Evolutionary conservation across 2,797 vertebrate genomes (phyloP).

Genomic region (Thunnus albacares): DNA sequence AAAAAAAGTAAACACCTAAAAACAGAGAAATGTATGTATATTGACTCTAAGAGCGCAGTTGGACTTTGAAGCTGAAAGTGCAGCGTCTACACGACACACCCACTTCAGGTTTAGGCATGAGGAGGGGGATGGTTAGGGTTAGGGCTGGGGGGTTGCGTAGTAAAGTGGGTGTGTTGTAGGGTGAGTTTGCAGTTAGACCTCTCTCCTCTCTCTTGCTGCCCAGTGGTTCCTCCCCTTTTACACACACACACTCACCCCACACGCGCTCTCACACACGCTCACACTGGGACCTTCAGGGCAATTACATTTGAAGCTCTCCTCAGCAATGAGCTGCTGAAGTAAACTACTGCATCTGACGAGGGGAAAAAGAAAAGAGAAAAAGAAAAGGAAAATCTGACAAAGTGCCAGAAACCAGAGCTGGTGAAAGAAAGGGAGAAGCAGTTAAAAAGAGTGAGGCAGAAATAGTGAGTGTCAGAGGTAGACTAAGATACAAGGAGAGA

Average conservation of each 20-base stretch:
- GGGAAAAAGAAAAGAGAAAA: background rate
- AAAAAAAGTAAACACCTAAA: too few relatives aligned
- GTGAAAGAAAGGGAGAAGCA: background rate
- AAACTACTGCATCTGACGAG: background rate
- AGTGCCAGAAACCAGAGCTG: background rate
- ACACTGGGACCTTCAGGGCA: constrained; percentile 2
- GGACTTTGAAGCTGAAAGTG: too few relatives aligned
- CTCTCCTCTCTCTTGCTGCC: background rate
- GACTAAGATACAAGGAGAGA: background rate
- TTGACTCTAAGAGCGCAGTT: too few relatives aligned
- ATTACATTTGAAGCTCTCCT: background rate
- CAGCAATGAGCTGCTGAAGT: background rate
- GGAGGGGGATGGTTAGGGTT: too few relatives aligned
- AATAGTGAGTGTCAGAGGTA: background rate
- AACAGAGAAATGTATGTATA: too few relatives aligned
- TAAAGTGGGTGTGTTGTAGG: background rate
- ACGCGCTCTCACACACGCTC: background rate
- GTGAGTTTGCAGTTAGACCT: background rate
- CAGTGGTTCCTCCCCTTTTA: constrained; percentile 47
- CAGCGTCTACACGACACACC: too few relatives aligned
- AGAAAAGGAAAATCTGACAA: background rate
- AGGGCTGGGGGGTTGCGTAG: too few relatives aligned
- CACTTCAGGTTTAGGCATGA: too few relatives aligned
- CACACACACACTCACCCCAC: background rate
- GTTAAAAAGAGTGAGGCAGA: background rate